A percentile compares a stretch with the other conserved stretches of the same genome.
These are phyloP conservation scores for Athrips mouffetella DNA, from an alignment of 2,888 invertebrate species.

Conservation along the genomic window DNA sequence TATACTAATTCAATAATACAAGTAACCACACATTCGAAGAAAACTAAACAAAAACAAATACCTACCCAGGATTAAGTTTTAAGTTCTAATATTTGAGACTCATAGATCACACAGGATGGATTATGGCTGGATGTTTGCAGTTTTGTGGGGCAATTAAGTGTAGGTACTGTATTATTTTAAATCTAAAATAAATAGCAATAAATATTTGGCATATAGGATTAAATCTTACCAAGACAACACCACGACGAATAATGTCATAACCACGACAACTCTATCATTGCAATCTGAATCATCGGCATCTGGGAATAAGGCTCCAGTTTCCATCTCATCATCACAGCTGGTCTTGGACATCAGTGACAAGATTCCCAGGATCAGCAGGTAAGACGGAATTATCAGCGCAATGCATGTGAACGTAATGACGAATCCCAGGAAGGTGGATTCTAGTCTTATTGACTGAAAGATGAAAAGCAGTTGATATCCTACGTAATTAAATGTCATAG, in stretches of 20 bases:
- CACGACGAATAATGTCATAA: constrained; percentile 58
- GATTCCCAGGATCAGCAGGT: constrained; percentile 70
- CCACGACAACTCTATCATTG: constrained; percentile 56
- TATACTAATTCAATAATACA: no score
- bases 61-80: no score
- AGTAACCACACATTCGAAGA: no score
- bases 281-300: constrained; percentile 56
- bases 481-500: no score
- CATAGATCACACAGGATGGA: no score
- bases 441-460: constrained; percentile 83
- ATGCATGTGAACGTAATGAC: constrained; percentile 81
- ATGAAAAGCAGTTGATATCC: no score
- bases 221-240: constrained; percentile 65
- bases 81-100: no score
- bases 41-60: background rate
- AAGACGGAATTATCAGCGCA: constrained; percentile 81
- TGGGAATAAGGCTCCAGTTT: constrained; percentile 63
- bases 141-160: no score
- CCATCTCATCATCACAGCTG: constrained; percentile 56
- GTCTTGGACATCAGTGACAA: constrained; percentile 69
- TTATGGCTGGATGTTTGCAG: no score
- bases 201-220: no score
- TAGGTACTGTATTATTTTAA: no score
- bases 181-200: no score
- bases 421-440: constrained; percentile 82